Evolutionary conservation across 2,888 invertebrate species (phyloP).

Genomic region (Clostera curtula): DNA sequence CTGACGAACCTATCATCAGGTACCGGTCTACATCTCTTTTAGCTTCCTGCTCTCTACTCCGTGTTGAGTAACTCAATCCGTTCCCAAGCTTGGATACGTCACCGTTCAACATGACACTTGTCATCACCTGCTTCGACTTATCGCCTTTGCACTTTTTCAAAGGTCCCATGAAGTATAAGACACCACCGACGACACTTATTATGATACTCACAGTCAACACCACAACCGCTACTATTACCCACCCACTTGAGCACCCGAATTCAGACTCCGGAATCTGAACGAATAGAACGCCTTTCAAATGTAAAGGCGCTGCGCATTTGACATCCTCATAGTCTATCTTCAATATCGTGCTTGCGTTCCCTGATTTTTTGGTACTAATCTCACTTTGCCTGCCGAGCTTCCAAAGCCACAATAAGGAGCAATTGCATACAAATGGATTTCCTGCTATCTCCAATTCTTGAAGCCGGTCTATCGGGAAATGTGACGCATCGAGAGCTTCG

Average conservation of each 20-base stretch:
- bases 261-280: constrained; percentile 77
- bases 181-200: constrained; percentile 67
- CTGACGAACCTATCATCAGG: constrained; percentile 69
- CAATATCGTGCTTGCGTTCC: constrained; percentile 51
- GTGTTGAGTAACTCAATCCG: constrained; percentile 65
- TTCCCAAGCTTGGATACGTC: constrained; percentile 69
- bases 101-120: constrained; percentile 68
- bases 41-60: constrained; percentile 61
- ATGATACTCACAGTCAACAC: constrained; percentile 71
- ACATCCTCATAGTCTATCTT: constrained; percentile 75
- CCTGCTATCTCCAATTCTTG: constrained; percentile 84
- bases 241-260: constrained; percentile 77
- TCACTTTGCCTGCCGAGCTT: constrained; percentile 74
- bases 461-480: constrained; percentile 88
- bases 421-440: constrained; percentile 90
- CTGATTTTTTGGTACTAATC: constrained; percentile 46
- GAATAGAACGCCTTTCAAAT: constrained; percentile 67
- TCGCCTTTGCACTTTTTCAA: constrained; percentile 69
- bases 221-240: constrained; percentile 74
- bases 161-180: constrained; percentile 68
- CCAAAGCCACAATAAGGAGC: constrained; percentile 91
- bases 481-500: constrained; percentile 83
- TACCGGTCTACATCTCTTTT: constrained; percentile 69
- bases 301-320: constrained; percentile 75
- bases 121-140: constrained; percentile 71